phyloP scores from a whole-genome alignment of 2,888 invertebrate species.

The Acanthopleura granulata region DNA sequence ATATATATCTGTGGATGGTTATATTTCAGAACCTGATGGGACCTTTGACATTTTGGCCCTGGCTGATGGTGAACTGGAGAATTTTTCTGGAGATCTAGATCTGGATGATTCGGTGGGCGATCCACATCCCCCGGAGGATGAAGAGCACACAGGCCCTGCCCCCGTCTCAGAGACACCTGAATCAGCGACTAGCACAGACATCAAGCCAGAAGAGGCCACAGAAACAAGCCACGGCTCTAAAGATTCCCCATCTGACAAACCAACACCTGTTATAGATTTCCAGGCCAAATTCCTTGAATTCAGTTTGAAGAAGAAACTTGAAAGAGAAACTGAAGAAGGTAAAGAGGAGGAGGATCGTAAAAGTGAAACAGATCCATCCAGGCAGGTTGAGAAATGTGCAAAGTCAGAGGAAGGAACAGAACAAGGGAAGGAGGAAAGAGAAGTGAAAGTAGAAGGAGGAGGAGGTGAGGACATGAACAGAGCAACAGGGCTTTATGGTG shows the following conservation, averaged over 20 bases:
- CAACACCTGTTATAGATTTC: background rate
- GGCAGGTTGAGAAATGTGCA: background rate
- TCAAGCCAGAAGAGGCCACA: constrained; percentile 19
- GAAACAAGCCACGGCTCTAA: constrained; percentile 64
- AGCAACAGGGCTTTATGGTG: background rate
- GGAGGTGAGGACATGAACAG: background rate
- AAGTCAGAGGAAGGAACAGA: background rate
- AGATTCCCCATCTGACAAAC: constrained; percentile 25
- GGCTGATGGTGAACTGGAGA: constrained; percentile 92
- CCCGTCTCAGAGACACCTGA: constrained; percentile 34
- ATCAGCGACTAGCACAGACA: constrained; percentile 20
- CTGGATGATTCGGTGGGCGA: constrained; percentile 82
- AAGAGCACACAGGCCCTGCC: constrained; percentile 29
- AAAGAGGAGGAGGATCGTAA: constrained; percentile 32
- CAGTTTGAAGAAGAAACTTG: constrained; percentile 54
- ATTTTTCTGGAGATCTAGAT: constrained; percentile 76
- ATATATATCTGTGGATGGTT: background rate
- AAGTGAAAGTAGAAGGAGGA: background rate
- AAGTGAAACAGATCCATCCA: background rate
- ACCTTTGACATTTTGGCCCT: constrained; percentile 94
- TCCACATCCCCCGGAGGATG: constrained; percentile 26
- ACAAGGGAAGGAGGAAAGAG: background rate
- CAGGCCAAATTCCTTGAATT: constrained; percentile 68
- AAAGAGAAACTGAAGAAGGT: constrained; percentile 28
- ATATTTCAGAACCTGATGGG: constrained; percentile 79